phyloP scores from a whole-genome alignment of 37 sponge, comb jelly and placozoan genomes.

The Crambe crambe region DNA sequence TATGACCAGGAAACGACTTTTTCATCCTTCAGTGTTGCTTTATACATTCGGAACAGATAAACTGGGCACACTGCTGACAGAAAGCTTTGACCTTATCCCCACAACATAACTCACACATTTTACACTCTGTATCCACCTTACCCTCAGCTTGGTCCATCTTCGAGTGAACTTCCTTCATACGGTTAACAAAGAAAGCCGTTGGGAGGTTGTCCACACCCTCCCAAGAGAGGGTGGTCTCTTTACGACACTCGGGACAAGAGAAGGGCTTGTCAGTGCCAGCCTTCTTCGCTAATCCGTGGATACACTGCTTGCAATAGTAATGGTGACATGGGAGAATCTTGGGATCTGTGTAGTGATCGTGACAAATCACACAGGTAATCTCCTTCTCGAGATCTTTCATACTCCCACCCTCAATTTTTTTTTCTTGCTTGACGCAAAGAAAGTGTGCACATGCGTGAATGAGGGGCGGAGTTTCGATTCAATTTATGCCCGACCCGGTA shows the following conservation, averaged over 20 bases:
- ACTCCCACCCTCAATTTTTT: neutral
- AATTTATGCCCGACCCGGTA: too few species aligned
- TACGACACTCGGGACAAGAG: too few species aligned
- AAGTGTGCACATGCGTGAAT: too few species aligned
- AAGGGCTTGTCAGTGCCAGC: too few species aligned
- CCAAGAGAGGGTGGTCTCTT: too few species aligned
- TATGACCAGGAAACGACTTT: conserved; percentile 9
- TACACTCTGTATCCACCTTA: neutral
- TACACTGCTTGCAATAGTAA: conserved; percentile 6
- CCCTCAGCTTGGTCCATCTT: neutral
- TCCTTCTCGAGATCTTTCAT: conserved; percentile 9
- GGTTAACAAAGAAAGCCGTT: neutral
- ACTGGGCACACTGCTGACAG: conserved; percentile 35
- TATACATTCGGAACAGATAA: conserved; percentile 28
- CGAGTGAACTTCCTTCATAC: neutral
- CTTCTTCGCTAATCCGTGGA: too few species aligned
- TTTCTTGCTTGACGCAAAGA: too few species aligned
- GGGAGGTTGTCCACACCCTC: too few species aligned
- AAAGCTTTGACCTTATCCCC: neutral
- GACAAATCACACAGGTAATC: conserved; percentile 8
- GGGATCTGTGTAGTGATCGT: neutral
- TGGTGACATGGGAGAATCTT: conserved; percentile 24
- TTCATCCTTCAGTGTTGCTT: conserved; percentile 14
- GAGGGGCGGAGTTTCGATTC: too few species aligned
- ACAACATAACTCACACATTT: neutral